Percentiles rank a stretch among this genome's conserved stretches.
These are phyloP conservation scores for Buathra laborator DNA, from an alignment of 2,888 invertebrate species.

Conservation along the genomic window DNA sequence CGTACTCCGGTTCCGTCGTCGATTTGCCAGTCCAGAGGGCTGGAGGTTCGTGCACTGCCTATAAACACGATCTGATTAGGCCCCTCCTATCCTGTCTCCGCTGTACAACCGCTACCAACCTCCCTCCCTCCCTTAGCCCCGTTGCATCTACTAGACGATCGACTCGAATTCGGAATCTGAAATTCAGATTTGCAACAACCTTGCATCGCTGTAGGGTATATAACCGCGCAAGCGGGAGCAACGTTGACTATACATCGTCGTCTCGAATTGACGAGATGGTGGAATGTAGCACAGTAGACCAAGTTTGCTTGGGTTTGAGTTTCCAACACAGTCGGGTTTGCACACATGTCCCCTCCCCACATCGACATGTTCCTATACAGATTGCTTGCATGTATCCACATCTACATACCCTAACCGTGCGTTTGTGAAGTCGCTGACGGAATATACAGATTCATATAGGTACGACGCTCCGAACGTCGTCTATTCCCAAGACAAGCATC, in stretches of 20 bases:
- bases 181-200: constrained; percentile 71
- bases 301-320: constrained; percentile 31
- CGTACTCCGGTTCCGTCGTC: constrained; percentile 65
- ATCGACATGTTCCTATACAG: not conserved
- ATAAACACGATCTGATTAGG: constrained; percentile 81
- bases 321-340: not conserved
- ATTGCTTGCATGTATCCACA: not conserved
- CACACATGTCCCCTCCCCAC: not conserved
- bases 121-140: not conserved
- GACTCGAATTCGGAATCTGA: constrained; percentile 80
- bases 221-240: constrained; percentile 7
- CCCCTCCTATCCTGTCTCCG: constrained; percentile 7
- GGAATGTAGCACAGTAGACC: constrained; percentile 24
- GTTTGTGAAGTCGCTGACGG: not conserved
- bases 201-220: not conserved
- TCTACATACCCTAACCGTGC: not conserved
- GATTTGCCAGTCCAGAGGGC: constrained; percentile 77
- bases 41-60: constrained; percentile 78
- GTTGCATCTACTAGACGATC: constrained; percentile 68
- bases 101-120: constrained; percentile 23
- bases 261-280: constrained; percentile 49
- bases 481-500: not conserved
- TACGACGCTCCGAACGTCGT: not conserved
- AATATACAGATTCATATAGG: not conserved
- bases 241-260: constrained; percentile 24